Percentiles rank a stretch among this genome's conserved stretches.
Conservation (phyloP, 2,797 vertebrate genomes). For the Anguilla marmorata region DNA sequence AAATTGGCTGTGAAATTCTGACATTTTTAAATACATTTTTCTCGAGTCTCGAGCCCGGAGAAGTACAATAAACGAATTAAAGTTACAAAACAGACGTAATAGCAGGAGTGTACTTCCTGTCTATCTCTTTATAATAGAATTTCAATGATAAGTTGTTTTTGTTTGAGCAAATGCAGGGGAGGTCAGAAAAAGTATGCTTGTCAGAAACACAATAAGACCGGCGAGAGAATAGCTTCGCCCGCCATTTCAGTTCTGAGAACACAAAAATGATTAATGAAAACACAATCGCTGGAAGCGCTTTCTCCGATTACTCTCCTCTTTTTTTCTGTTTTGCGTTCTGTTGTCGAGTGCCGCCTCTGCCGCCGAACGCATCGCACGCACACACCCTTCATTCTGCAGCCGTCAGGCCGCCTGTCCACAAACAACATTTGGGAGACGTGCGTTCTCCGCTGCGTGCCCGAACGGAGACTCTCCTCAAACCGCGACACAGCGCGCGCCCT, state of each 20-base stretch:
- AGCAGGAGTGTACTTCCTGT: too few species aligned
- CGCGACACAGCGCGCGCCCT: constrained; percentile 49
- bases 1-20: too few species aligned
- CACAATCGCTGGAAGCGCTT: not conserved
- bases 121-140: too few species aligned
- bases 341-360: not conserved
- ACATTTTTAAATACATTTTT: too few species aligned
- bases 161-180: not conserved
- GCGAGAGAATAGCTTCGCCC: not conserved
- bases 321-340: not conserved
- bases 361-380: not conserved
- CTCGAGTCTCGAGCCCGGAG: too few species aligned
- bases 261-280: not conserved
- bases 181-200: not conserved
- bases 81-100: too few species aligned
- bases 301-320: not conserved
- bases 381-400: constrained; percentile 39
- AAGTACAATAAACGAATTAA: too few species aligned
- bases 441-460: constrained; percentile 53
- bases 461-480: constrained; percentile 57
- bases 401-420: constrained; percentile 46
- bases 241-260: not conserved
- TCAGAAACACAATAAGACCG: not conserved
- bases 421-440: constrained; percentile 49
- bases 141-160: too few species aligned